These are phyloP conservation scores for Shargacucullia verbasci DNA, from an alignment of 2,888 invertebrate genomes.

Conservation along the genomic window DNA sequence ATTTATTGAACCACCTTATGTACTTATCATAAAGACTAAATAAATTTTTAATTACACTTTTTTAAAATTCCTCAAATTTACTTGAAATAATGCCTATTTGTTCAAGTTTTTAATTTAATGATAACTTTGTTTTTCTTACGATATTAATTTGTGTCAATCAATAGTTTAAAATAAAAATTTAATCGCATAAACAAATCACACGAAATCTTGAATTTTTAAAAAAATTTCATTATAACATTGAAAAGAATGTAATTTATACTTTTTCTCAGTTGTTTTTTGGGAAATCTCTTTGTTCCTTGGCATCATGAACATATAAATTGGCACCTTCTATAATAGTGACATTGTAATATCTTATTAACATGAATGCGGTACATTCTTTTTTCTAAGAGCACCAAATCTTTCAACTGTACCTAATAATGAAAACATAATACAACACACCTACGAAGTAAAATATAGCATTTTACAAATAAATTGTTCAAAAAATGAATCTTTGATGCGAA, in stretches of 20 bases:
- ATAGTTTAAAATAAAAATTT: too few relatives aligned
- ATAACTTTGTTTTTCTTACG: too few relatives aligned
- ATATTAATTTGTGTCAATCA: too few relatives aligned
- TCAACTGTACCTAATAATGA: conserved; percentile 3
- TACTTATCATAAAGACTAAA: not conserved
- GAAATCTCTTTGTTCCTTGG: too few relatives aligned
- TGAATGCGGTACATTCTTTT: not conserved
- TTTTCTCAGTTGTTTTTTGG: too few relatives aligned
- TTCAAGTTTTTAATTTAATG: too few relatives aligned
- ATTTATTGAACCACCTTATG: conserved; percentile 16
- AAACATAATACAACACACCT: not conserved
- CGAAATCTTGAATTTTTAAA: too few relatives aligned
- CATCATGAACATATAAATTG: not conserved
- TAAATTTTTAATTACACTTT: too few relatives aligned
- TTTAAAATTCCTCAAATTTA: not conserved
- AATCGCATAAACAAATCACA: too few relatives aligned
- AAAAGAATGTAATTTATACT: too few relatives aligned
- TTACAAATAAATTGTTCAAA: conserved; percentile 8
- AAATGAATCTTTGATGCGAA: conserved; percentile 11
- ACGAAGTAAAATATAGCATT: conserved; percentile 2
- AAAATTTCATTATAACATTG: too few relatives aligned
- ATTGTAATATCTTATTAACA: not conserved
- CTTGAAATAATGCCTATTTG: too few relatives aligned
- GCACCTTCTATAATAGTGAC: not conserved
- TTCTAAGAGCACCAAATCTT: not conserved